These are phyloP conservation scores for Eristalinus sepulchralis DNA, from an alignment of 2,888 invertebrate species.

Conservation along the genomic window DNA sequence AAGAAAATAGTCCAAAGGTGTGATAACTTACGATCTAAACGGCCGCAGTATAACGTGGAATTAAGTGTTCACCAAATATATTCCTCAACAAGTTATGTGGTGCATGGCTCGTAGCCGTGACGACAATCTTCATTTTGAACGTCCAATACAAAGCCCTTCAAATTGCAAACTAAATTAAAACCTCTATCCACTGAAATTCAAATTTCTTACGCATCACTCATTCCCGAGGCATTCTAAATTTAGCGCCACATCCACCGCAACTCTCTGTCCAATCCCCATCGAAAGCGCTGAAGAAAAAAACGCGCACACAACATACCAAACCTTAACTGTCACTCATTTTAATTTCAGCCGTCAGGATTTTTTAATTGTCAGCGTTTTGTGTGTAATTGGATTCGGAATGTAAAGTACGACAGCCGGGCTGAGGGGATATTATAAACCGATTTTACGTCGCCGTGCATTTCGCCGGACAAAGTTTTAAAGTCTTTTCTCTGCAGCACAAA, in stretches of 20 bases:
- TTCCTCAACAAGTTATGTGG: no score
- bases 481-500: neutral
- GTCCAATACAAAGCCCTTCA: no score
- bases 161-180: neutral
- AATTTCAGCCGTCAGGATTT: constrained; percentile 49
- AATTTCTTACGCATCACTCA: neutral
- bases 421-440: constrained; percentile 6
- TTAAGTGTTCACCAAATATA: no score
- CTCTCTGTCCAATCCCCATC: neutral
- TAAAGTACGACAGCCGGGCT: constrained; percentile 7
- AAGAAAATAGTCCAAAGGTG: no score
- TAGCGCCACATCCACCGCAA: constrained; percentile 10
- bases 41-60: no score
- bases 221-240: neutral
- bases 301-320: neutral
- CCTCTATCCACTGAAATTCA: neutral
- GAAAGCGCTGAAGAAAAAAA: neutral
- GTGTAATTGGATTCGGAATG: constrained; percentile 47
- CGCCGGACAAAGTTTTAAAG: neutral
- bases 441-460: neutral
- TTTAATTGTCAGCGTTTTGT: constrained; percentile 40
- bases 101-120: no score
- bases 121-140: no score
- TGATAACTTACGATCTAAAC: no score
- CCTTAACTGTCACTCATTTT: constrained; percentile 45